Evolutionary conservation across 2,113 vertebrate genomes (phyloP), one percentile per base, ranked within the genome.

Genomic region (Colinus virginianus): DNA sequence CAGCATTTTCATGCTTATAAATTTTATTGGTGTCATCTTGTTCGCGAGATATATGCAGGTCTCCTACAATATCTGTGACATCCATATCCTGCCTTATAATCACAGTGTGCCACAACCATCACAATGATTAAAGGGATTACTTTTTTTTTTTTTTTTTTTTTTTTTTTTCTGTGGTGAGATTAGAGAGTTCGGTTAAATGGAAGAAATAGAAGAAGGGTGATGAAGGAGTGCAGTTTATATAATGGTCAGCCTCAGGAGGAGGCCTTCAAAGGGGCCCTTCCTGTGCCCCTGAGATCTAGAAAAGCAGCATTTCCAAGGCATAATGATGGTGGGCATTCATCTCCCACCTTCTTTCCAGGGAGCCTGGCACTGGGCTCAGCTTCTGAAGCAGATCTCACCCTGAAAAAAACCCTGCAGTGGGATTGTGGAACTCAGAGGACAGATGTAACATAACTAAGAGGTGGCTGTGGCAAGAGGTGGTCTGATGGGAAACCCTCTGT

Each of bases 11-110:
- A 81, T 84, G 90, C 90, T 93, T 89, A 84, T 87, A 94, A 87
- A 94, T 87, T 71, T 88, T 78, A 88, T 76, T 81, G 70, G 58
- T 92, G 70, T 96, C 77, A 92, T 82, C 85, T 88, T 90, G 62
- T 80, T 85, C 5, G 0, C 0, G 7, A 96, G 83, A 91, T 91
- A 93, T 94, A 88, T 75, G 61, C 56, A 78, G 64, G 72, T 84
- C 76, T 94, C 61, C 76, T 91, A 75, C 72, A 90, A 13, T 90
- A 88, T 86, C 84, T 92, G 69, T 94, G 87, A 89, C 76, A 95
- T 89, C 84, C 84, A 89, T 95, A 93, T 91, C 90, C 93, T 91
- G 84, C 78, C 78, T 92, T 87, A 89, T 89, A 95, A 96, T 95
- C 94, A 92, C 78, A 87, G 70, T 82, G 55, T 92, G 70, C 84